Evolutionary conservation across 2,888 invertebrate species (phyloP), one percentile per base, ranked within the genome.

Genomic region (Oscheius sp.): DNA sequence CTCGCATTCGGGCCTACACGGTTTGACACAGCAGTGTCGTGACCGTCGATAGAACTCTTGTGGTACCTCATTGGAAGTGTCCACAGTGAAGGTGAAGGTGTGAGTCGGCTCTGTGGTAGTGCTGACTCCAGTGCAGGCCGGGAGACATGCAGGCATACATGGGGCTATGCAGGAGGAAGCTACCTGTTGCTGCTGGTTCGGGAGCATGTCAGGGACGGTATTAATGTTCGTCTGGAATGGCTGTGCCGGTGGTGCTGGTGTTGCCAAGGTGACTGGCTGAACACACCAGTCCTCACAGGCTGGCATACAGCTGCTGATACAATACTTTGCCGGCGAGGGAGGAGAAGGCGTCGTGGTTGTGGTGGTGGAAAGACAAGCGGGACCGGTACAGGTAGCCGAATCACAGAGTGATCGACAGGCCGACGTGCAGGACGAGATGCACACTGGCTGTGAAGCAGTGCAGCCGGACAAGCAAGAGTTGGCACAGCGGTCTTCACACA

Each of bases 401-500:
- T 74, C 77, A 68, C 81, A 81, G 1, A 74, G 75, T 29, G 78
- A 42, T 50, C 75, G 72, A 75, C 81, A 81, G 35, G 79, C 78
- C 10, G 81, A 76, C 60, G 77, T 70, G 68, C 81, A 81, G 5
- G 78, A 65, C n/a, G 78, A 68, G 29, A 71, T 65, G 70, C 81
- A 81, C 42, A 78, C 74, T 29, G 33, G 21, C 32, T 42, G 29
- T 63, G 58, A 11, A 70, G 76, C 29, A 66, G 77, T 13, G 71
- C 53, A 60, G 73, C 63, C 35, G 63, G 75, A 72, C 70, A 75
- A 70, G 73, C 81, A 81, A 48, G 63, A 72, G 7, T 73, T 68
- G 33, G 74, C 78, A 73, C 81, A 81, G 7, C 58, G 59, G 48
- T 70, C 60, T 60, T 70, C 70, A 58, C 57, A 74, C 58, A 37